Conservation (phyloP, 2,888 invertebrate species). For the Cephonodes hylas region DNA sequence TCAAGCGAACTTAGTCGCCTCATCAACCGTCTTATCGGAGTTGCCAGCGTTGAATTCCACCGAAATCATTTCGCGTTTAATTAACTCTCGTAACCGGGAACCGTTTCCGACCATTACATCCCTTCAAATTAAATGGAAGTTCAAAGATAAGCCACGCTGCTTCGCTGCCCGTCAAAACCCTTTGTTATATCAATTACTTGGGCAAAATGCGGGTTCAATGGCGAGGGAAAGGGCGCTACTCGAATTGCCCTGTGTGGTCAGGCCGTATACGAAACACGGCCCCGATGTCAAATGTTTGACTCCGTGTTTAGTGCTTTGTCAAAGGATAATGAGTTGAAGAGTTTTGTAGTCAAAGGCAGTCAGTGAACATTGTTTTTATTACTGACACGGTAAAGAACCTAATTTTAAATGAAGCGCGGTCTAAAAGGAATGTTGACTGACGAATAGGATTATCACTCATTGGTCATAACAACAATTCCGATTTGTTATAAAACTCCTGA, state of each 20-base stretch:
- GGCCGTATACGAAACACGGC: background rate
- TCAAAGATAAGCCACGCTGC: conserved; percentile 2
- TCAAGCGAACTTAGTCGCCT: background rate
- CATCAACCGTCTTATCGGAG: background rate
- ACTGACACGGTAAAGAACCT: no score
- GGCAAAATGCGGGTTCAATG: background rate
- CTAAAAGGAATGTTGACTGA: no score
- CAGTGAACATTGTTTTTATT: background rate
- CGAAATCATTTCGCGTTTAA: background rate
- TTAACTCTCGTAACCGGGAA: background rate
- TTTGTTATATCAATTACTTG: conserved; percentile 5
- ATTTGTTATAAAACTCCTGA: no score
- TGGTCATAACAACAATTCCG: no score
- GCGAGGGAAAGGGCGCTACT: background rate
- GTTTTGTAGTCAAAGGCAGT: background rate
- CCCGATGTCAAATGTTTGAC: background rate
- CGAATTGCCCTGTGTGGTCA: background rate
- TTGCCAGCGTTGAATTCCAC: background rate
- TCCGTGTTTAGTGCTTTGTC: background rate
- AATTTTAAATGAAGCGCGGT: no score
- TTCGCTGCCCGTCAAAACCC: background rate
- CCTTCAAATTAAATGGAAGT: conserved; percentile 6
- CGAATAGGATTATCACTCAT: no score
- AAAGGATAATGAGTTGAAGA: background rate
- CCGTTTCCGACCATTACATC: background rate